A percentile compares a stretch with the other conserved stretches of the same genome.
Conservation (phyloP, 1,140 invertebrate genomes). For the Ooceraea biroi region DNA sequence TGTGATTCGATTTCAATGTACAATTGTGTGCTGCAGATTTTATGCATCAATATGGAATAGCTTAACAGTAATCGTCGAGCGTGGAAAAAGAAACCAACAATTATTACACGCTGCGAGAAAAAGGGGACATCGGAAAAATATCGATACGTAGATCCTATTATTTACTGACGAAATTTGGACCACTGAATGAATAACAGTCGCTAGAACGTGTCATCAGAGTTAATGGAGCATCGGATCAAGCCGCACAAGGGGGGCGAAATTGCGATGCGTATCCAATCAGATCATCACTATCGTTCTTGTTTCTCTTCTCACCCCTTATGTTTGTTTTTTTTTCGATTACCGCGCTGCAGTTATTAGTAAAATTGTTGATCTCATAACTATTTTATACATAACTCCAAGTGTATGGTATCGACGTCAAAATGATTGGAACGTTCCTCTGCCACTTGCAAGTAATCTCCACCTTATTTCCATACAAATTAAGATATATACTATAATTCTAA, state of each 20-base stretch:
- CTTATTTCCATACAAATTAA: constrained; percentile 27
- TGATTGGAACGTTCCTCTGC: constrained; percentile 9
- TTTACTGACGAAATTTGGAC: constrained; percentile 69
- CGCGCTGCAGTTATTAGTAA: constrained; percentile 14
- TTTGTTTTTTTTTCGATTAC: constrained; percentile 32
- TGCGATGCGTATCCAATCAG: constrained; percentile 49
- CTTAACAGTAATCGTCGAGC: constrained; percentile 9
- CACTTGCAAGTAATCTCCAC: constrained; percentile 3
- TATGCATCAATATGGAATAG: constrained; percentile 34
- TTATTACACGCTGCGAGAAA: constrained; percentile 46
- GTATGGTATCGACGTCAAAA: constrained; percentile 7
- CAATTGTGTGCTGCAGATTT: background rate
- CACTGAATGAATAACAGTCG: constrained; percentile 65
- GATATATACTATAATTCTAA: constrained; percentile 9
- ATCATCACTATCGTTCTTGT: constrained; percentile 53
- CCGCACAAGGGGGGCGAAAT: constrained; percentile 59
- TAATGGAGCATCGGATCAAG: constrained; percentile 66
- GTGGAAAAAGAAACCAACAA: constrained; percentile 28
- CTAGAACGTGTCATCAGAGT: constrained; percentile 56
- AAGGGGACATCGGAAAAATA: constrained; percentile 39
- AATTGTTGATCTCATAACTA: constrained; percentile 28
- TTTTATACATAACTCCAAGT: constrained; percentile 16
- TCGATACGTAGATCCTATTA: constrained; percentile 33
- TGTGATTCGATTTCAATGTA: constrained; percentile 35
- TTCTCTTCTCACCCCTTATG: background rate